Base-by-base conservation (phyloP, 64 coral and sea anemone genomes). In the Montipora foliosa region DNA sequence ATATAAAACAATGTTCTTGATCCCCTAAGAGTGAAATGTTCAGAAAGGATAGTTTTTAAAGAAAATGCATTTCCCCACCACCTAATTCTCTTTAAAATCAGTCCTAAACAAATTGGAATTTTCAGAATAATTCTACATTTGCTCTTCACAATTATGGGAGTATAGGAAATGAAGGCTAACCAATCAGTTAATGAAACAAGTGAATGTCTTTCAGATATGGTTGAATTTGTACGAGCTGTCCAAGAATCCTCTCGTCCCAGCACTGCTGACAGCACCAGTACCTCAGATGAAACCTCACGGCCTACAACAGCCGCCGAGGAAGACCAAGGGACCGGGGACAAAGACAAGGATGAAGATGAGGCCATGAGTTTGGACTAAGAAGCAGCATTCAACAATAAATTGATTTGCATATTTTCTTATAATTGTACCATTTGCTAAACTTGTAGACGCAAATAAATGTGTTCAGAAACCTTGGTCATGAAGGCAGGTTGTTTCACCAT, bases 221-320 rank as follows among this genome's bases (percentile, higher is more conserved):
- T 92, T 51, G 92, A 95, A 51, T 97, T 97, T 85, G 96, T 94
- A n/a, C 93, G 90, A 44, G 96, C 96, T 19, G 91, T 97, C 8
- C 96, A 97, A 15, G 89, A 93, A 8, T 90, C 90, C 6, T 97
- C 96, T 46, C 88, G 93, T 8, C 89, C 96, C 20, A 80, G 84
- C 17, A 98, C 92, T 88, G 92, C 95, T 55, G 95, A 94, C 29
- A 97, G 91, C 57, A 91, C 91, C 49, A 94, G 92, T 76, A 94
- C 92, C 15, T 59, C 88, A 59, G 93, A 83, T 83, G 92, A 87
- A 45, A 61, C 82, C 17, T 91, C 95, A 88, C 92, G 95, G 37
- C 81, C 92, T 94, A 19, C 82, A 75, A 88, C 95, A 6, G 87
- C 95, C 5, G 89, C 58, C 22, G 88, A 80, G 49, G 89, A 94